A percentile compares a stretch with the other conserved stretches of the same genome.
Conservation (phyloP, 2,797 vertebrate species). For the Enteromius thamalakanensis region DNA sequence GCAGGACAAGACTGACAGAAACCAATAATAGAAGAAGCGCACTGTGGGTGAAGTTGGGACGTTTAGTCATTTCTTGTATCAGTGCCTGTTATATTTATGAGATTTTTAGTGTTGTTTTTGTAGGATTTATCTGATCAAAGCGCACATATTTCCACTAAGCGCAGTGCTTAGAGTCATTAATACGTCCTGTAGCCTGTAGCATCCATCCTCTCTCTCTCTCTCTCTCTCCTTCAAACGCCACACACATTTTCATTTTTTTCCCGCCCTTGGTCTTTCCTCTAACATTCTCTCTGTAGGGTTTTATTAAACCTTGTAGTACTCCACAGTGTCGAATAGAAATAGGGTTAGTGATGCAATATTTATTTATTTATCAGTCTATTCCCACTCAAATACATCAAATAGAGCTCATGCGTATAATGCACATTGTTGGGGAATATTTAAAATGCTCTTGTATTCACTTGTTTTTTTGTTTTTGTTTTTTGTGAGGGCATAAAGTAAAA, state of each 20-base stretch:
- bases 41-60: background rate
- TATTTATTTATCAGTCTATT: too few relatives aligned
- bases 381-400: too few relatives aligned
- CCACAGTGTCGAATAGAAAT: conserved; percentile 38
- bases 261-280: conserved; percentile 63
- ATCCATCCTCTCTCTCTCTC: background rate
- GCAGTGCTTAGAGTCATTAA: conserved; percentile 37
- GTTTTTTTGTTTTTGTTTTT: too few relatives aligned
- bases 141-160: conserved; percentile 43
- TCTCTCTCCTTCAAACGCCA: background rate
- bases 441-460: too few relatives aligned
- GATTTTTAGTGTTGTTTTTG: conserved; percentile 24
- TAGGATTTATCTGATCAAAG: conserved; percentile 34
- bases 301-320: conserved; percentile 70
- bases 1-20: background rate
- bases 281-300: conserved; percentile 71
- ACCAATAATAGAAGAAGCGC: background rate
- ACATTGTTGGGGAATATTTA: too few relatives aligned
- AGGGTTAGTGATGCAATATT: background rate
- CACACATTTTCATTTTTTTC: conserved; percentile 4
- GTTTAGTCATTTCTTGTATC: background rate
- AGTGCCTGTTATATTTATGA: background rate
- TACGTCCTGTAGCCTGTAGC: conserved; percentile 50
- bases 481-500: too few relatives aligned
- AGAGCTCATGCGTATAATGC: too few relatives aligned